Evolutionary conservation across 2,797 vertebrate genomes (phyloP), one percentile per base, ranked within the genome.

Genomic region (Esox masquinongy): DNA sequence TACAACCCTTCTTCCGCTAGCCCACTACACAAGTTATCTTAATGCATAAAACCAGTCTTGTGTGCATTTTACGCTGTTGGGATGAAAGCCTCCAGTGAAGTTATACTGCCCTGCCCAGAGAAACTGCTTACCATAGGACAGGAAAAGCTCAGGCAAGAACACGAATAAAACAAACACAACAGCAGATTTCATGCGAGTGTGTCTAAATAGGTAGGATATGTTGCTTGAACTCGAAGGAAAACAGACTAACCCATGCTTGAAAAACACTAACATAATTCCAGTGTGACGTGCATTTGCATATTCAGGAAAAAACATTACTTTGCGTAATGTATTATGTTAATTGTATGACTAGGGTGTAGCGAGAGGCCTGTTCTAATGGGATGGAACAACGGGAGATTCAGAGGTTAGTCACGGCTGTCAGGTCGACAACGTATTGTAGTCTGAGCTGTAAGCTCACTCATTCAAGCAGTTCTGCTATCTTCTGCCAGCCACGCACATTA

Each of bases 361-460:
- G 79, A 26, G 3, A 61, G 56, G 75, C 82, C 72, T 53, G 4
- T 80, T 80, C 86, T 90, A 82, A 89, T 80, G 85, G 85, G 90
- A 85, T 75, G 64, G 67, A 67, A 78, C 76, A 81, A 83, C 83
- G 80, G 78, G 86, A 82, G 75, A 85, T 80, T 84, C 81, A 83
- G 79, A 75, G 78, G 80, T 88, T 81, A 79, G 86, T 91, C 87
- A 85, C 72, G 80, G 83, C 87, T 91, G 90, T 91, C 90, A 88
- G 87, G 83, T 88, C 85, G 68, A 80, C 78, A 59, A 72, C 75
- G 76, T 70, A 75, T 81, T 80, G 73, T 47, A 85, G 85, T 67
- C 50, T 82, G 81, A 88, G 85, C 79, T 67, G 82, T 63, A 43
- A 50, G 85, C 83, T 76, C 26, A 80, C 71, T 83, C 83, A 79